These are phyloP conservation scores for Aphidius colemani DNA, from an alignment of 2,888 invertebrate genomes.

Conservation along the genomic window DNA sequence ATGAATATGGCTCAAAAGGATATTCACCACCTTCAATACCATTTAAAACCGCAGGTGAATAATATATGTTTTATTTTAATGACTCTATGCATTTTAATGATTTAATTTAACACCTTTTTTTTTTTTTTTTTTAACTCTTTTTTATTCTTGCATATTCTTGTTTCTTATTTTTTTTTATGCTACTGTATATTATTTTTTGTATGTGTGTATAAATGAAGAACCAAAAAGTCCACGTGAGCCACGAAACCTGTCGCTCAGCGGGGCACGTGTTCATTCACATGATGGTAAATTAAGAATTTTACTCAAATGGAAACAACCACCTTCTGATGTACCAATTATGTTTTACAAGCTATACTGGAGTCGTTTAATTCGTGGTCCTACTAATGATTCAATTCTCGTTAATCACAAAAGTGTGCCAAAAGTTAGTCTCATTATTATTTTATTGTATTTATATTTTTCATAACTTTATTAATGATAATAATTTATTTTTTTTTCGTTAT, in stretches of 20 bases:
- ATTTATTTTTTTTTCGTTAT: neutral
- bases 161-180: conserved; percentile 7
- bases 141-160: neutral
- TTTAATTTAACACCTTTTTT: neutral
- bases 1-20: conserved; percentile 73
- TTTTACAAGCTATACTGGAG: conserved; percentile 79
- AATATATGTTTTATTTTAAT: too few species aligned
- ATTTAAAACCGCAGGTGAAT: conserved; percentile 62
- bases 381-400: conserved; percentile 68
- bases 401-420: conserved; percentile 68
- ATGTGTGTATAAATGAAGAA: conserved; percentile 50
- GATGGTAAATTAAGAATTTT: conserved; percentile 64
- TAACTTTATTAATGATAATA: conserved; percentile 22
- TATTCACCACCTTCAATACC: conserved; percentile 69
- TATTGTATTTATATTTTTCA: neutral
- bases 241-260: conserved; percentile 64
- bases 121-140: neutral
- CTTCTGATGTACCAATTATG: conserved; percentile 73
- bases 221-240: conserved; percentile 70
- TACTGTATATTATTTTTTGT: conserved; percentile 6
- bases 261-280: conserved; percentile 38
- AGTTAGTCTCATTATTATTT: conserved; percentile 55
- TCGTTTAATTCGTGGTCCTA: conserved; percentile 67
- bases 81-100: neutral
- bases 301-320: conserved; percentile 73